Conservation (phyloP, 2,888 invertebrate genomes). For the Drosophila diplacantha region DNA sequence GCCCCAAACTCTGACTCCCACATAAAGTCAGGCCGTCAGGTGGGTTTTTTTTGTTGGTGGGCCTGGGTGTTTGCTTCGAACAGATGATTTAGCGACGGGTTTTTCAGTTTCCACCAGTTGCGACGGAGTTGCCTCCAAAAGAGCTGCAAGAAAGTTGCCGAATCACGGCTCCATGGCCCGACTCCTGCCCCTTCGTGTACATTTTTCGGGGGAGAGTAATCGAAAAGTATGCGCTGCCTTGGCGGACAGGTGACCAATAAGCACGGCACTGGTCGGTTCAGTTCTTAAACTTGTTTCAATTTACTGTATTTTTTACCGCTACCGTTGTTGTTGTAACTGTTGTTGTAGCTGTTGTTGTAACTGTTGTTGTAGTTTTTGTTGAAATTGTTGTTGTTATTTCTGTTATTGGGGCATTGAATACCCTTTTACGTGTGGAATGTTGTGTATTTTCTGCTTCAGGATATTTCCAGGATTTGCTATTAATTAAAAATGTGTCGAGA, state of each 20-base stretch:
- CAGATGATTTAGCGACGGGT: constrained; percentile 66
- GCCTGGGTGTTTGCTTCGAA: constrained; percentile 36
- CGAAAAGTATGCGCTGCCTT: constrained; percentile 52
- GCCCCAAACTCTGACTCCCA: constrained; percentile 48
- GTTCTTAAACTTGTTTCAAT: constrained; percentile 68
- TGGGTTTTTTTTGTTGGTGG: constrained; percentile 44
- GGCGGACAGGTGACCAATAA: constrained; percentile 66
- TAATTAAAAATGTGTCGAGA: background rate
- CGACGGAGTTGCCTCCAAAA: constrained; percentile 29
- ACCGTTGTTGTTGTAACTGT: constrained; percentile 6
- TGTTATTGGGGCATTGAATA: constrained; percentile 1
- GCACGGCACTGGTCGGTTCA: constrained; percentile 53
- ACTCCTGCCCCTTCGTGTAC: constrained; percentile 20
- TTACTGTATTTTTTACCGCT: constrained; percentile 42
- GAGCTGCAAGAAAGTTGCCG: constrained; percentile 63
- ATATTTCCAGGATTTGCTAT: background rate
- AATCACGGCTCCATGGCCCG: constrained; percentile 57
- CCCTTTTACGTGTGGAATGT: constrained; percentile 9
- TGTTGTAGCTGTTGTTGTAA: background rate
- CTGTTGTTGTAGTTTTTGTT: background rate
- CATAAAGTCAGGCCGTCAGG: constrained; percentile 65
- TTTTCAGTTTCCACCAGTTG: constrained; percentile 46
- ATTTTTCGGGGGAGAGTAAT: constrained; percentile 49
- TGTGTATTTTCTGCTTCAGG: constrained; percentile 5
- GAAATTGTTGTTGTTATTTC: background rate